Percentiles rank a stretch among this genome's conserved stretches.
Evolutionary conservation across 2,888 invertebrate species (phyloP).

Genomic region (Zygaena filipendulae): DNA sequence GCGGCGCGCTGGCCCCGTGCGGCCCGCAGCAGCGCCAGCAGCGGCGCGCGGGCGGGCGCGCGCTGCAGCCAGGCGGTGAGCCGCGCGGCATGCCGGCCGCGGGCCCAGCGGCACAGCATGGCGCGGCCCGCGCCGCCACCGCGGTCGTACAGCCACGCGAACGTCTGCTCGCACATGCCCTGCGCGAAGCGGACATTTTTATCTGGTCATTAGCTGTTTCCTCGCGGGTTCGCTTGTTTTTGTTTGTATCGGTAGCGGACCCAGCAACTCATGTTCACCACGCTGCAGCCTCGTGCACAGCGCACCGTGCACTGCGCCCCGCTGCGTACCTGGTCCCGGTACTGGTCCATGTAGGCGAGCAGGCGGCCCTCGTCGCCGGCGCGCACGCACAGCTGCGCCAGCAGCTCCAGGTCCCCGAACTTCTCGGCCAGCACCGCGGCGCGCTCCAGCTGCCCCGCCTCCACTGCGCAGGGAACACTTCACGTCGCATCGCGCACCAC

Average conservation of each 20-base stretch:
- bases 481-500: no score
- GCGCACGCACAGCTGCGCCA: conserved; percentile 83
- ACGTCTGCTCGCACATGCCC: conserved; percentile 37
- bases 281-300: no score
- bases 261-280: no score
- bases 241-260: no score
- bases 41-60: conserved; percentile 30
- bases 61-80: conserved; percentile 16
- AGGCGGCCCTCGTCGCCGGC: conserved; percentile 72
- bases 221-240: no score
- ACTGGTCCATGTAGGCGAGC: conserved; percentile 43
- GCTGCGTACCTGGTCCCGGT: conserved; percentile 42
- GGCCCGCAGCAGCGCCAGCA: conserved; percentile 23
- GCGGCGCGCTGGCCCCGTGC: conserved; percentile 18
- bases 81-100: conserved; percentile 14
- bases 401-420: conserved; percentile 85
- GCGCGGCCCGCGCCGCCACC: conserved; percentile 17
- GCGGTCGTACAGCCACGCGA: conserved; percentile 27
- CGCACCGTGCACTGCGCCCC: no score
- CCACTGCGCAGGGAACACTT: conserved; percentile 57
- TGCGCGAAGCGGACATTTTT: conserved; percentile 16
- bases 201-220: no score
- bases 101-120: conserved; percentile 14
- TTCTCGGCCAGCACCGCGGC: conserved; percentile 90
- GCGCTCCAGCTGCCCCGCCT: conserved; percentile 80